Base-by-base conservation (phyloP, 1,140 invertebrate species). In the Triops longicaudatus region DNA sequence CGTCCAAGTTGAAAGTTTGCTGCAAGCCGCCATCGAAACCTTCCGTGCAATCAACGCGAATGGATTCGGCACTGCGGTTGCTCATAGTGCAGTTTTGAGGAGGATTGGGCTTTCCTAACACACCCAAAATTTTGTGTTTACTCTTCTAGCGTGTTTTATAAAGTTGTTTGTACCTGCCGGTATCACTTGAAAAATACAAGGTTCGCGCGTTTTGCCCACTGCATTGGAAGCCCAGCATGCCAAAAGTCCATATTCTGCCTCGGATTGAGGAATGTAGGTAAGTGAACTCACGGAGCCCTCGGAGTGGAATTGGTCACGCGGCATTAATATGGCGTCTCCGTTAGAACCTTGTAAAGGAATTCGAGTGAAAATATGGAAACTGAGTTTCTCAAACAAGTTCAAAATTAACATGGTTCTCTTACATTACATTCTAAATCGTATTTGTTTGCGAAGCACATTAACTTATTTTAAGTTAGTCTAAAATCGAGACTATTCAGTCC, bases 101-200 rank as follows among this genome's bases (percentile, higher is more conserved):
- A 1, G 84, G 82, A 79, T 90, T 88, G 11, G 89, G 89, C 37
- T 87, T 87, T 80, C 88, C 89, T 87, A 82, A 73, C 27, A 26
- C 71, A 77, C 44, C 72, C 12, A 71, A 31, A 77, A 7, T 17
- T 12, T 63, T 22, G 42, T 73, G 26, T 42, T 37, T 7, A 42
- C 28, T 72, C 26, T 2, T 77, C 2, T 14, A 28, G 17, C 14
- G 50, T 10, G 14, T 7, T 9, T n/a, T n/a, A n/a, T 37, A 37
- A 4, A 77, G 27, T 26, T 17, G 63, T 7, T 12, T 83, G 85
- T 84, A 93, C 92, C 91, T 82, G 93, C 93, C 31, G 93, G 91
- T 76, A 95, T 92, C 42, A 94, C 89, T 82, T 92, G 91, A 83
- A 92, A 94, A 79, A 93, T 86, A 82, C 92, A 94, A 10, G 92